Base-by-base conservation (phyloP, 23 tunicate genomes). In the Ciona savignyi region DNA sequence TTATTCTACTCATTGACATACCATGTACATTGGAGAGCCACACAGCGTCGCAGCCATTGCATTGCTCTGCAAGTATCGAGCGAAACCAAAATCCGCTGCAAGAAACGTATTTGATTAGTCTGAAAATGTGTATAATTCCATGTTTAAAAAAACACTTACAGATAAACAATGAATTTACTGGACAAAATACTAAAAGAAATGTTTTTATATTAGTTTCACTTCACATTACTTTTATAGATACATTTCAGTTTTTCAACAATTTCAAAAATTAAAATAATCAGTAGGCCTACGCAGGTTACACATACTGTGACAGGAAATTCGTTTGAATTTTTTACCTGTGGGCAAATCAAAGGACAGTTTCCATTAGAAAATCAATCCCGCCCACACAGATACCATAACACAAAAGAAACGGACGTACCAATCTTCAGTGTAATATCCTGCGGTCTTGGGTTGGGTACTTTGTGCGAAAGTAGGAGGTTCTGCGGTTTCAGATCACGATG, bases 11-110 rank as follows among this genome's bases (percentile, higher is more conserved):
- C 28, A 63, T 11, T 4, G 22, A 76, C 81, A 65, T 34, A 86
- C 93, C 99, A 95, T 95, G 81, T 95, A 95, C 88, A 95, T 83
- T 2, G 99, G 99, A 42, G 96, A 88, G 24, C 99, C 99, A 80
- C 99, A 95, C 21, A 88, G 67, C 25, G 99, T 95, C 0, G 87
- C 92, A 32, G 99, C 96, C 99, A 95, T 95, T 56, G 51, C 67
- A 70, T 85, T 68, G 66, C 80, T 67, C 62, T 89, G 89, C 26
- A 95, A 81, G 32, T 81, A 74, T 19, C 99, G 83, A 1, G 99
- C 99, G 80, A 95, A 95, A 23, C 99, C 99, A 81, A 95, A 95
- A 76, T 95, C 99, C 79, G 96, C 98, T 90, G 76, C 15, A 83
- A 60, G 35, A 76, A 2, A 64, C 9, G 32, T n/a, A n/a, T n/a